Evolutionary conservation across 2,113 vertebrate species (phyloP).

Genomic region (Semicossyphus pulcher): DNA sequence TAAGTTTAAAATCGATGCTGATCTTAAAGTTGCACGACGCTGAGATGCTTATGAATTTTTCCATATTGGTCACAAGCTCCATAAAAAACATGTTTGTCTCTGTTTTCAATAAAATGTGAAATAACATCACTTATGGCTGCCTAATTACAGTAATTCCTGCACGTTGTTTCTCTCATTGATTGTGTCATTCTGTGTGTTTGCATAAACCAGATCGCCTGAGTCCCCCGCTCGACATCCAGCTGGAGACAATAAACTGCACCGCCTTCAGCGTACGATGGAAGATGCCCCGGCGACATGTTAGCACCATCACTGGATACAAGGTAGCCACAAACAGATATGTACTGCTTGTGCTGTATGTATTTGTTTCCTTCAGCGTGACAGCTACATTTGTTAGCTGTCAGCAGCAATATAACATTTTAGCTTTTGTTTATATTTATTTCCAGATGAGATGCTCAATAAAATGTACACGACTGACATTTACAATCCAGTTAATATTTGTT

Average conservation of each 20-base stretch:
- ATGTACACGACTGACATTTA: background rate
- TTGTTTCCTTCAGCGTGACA: too few relatives aligned
- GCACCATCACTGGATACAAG: conserved; percentile 89
- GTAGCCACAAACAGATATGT: conserved; percentile 68
- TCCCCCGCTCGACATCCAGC: conserved; percentile 88
- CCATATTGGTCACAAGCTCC: too few relatives aligned
- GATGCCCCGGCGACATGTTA: conserved; percentile 87
- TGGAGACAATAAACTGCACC: conserved; percentile 93
- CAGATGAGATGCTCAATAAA: background rate
- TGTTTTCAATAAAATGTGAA: too few relatives aligned
- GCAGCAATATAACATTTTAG: too few relatives aligned
- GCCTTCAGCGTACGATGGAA: conserved; percentile 91
- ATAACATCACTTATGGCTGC: too few relatives aligned
- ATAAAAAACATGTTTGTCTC: too few relatives aligned
- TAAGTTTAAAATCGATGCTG: too few relatives aligned
- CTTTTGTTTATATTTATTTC: too few relatives aligned
- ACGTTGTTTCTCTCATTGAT: background rate
- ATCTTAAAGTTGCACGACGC: too few relatives aligned
- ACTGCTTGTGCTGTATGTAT: background rate
- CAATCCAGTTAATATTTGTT: background rate
- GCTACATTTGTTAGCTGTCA: too few relatives aligned
- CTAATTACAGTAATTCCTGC: too few relatives aligned
- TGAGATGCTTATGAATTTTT: too few relatives aligned
- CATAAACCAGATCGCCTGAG: conserved; percentile 87
- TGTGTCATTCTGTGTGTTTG: conserved; percentile 46